These are phyloP conservation scores for Drosophila mayaguana DNA, from an alignment of 2,888 invertebrate genomes.

Conservation along the genomic window DNA sequence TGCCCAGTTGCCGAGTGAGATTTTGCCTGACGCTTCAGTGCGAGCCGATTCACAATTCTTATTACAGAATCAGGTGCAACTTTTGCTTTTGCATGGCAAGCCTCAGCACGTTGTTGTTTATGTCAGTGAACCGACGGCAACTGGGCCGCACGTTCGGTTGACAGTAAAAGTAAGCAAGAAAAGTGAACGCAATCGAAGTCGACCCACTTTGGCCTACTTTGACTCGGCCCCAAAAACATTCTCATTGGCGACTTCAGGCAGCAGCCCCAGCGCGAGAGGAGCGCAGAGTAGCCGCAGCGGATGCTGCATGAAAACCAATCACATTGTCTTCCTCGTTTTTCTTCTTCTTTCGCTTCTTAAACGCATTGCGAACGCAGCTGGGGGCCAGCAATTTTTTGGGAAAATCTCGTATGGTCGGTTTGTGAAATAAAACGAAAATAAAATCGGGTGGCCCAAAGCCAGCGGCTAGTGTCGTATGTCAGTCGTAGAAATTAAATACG, in stretches of 20 bases:
- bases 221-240: constrained; percentile 27
- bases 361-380: constrained; percentile 44
- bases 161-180: constrained; percentile 78
- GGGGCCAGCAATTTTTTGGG: constrained; percentile 34
- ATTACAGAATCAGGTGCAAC: constrained; percentile 81
- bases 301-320: constrained; percentile 26
- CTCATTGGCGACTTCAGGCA: constrained; percentile 12
- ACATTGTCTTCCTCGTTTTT: constrained; percentile 21
- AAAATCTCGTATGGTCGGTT: constrained; percentile 34
- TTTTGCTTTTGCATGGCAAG: constrained; percentile 66
- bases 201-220: constrained; percentile 52
- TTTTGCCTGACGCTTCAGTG: constrained; percentile 14
- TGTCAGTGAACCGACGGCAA: constrained; percentile 75
- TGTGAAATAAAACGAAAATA: constrained; percentile 16
- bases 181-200: constrained; percentile 73
- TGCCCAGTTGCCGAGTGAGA: constrained; percentile 40
- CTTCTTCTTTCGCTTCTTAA: not conserved
- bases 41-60: constrained; percentile 60
- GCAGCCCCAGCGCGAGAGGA: constrained; percentile 8
- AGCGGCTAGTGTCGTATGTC: constrained; percentile 60
- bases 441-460: constrained; percentile 77
- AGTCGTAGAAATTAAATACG: constrained; percentile 59
- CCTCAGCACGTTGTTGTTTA: constrained; percentile 31
- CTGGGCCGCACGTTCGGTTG: constrained; percentile 68
- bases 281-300: constrained; percentile 6